Evolutionary conservation across 2,888 invertebrate species (phyloP).

Genomic region (Carterocephalus palaemon): DNA sequence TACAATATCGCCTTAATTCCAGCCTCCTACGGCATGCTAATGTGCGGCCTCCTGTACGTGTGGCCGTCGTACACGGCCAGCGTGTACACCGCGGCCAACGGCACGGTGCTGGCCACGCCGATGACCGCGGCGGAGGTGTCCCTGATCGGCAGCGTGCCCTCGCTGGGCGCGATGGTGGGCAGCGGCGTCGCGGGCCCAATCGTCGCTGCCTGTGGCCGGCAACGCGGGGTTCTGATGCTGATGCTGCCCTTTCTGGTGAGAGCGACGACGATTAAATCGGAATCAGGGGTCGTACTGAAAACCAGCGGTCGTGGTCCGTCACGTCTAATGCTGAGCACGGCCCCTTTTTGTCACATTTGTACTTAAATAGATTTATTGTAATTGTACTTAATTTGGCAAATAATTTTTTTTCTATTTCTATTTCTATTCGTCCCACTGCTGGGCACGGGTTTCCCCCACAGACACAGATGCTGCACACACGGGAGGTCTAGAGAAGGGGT

Average conservation of each 20-base stretch:
- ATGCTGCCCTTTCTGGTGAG: conserved; percentile 71
- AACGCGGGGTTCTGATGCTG: conserved; percentile 70
- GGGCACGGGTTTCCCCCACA: too few relatives aligned
- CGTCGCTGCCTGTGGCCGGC: conserved; percentile 73
- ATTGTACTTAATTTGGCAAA: too few relatives aligned
- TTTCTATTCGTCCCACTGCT: too few relatives aligned
- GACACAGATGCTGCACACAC: too few relatives aligned
- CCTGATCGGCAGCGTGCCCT: conserved; percentile 75
- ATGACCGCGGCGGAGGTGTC: conserved; percentile 70
- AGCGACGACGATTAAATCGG: conserved; percentile 27
- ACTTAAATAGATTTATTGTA: too few relatives aligned
- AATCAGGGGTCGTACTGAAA: too few relatives aligned
- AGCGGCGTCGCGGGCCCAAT: conserved; percentile 64
- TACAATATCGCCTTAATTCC: too few relatives aligned
- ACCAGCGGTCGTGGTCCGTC: too few relatives aligned
- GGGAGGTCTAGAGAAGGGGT: too few relatives aligned
- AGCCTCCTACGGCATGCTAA: conserved; percentile 51
- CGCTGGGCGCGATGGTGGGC: conserved; percentile 72
- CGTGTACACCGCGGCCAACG: conserved; percentile 53
- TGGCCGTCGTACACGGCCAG: conserved; percentile 80
- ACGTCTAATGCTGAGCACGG: too few relatives aligned
- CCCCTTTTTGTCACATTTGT: too few relatives aligned
- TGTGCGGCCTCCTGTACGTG: conserved; percentile 62
- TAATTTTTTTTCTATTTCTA: too few relatives aligned
- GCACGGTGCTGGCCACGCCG: conserved; percentile 58